Percentiles rank a stretch among this genome's conserved stretches.
Evolutionary conservation across 2,888 invertebrate genomes (phyloP).

Genomic region (Tipula lateralis): DNA sequence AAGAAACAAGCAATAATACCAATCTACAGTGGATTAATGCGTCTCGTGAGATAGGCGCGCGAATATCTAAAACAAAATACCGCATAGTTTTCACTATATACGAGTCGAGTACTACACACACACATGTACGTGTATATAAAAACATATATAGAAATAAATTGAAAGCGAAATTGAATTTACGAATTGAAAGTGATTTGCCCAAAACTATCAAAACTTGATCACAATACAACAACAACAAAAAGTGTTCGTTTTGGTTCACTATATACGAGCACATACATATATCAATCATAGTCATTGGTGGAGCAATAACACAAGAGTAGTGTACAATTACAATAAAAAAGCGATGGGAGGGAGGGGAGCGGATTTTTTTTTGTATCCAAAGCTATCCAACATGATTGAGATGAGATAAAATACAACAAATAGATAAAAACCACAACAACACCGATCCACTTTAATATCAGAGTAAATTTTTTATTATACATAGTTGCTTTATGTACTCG

Average conservation of each 20-base stretch:
- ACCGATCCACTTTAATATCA: not conserved
- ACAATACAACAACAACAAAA: not conserved
- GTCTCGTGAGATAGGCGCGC: not conserved
- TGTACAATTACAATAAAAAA: not conserved
- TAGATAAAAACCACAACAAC: not conserved
- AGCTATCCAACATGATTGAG: not conserved
- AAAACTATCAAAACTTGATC: not conserved
- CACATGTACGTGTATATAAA: not conserved
- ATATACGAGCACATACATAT: no score
- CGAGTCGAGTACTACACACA: not conserved
- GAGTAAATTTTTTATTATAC: not conserved
- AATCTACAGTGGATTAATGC: not conserved
- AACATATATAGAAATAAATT: no score
- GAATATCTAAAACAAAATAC: not conserved
- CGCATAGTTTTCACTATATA: no score
- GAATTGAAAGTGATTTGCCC: slow-evolving; percentile 1
- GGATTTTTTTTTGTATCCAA: not conserved
- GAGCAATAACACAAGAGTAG: not conserved
- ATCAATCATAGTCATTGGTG: not conserved
- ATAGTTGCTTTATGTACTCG: not conserved
- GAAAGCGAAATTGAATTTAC: not conserved
- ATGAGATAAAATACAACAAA: not conserved
- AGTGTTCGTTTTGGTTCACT: not conserved
- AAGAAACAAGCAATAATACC: not conserved
- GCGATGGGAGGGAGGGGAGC: no score